Evolutionary conservation across 2,113 vertebrate species (phyloP), one percentile per base, ranked within the genome.

Genomic region (Chaetorhynchus papuensis): DNA sequence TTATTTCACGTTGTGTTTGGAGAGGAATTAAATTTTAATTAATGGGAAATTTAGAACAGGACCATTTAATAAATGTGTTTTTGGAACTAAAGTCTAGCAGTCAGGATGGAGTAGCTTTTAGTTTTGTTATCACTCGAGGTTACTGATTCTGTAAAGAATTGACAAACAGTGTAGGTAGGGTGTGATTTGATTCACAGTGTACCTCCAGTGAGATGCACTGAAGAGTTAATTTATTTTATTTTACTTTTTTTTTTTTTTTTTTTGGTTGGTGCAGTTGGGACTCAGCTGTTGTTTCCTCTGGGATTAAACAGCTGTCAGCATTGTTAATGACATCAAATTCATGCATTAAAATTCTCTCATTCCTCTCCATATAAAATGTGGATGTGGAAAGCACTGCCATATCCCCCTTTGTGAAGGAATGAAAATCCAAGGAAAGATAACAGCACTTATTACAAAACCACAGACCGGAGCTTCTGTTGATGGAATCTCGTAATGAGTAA

Each of bases 271-370:
- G 96, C 96, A 94, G 94, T 98, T 95, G 96, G 97, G 95, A 97
- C 97, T 98, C 98, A 98, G 98, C 98, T 99, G 98, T 98, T 98
- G 98, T 98, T 98, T 98, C 98, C 98, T 98, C 95, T 98, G 98
- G 98, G 98, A 98, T 98, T 97, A 97, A 98, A 98, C 98, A 99
- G 99, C 99, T 99, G 99, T 98, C 98, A 97, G 97, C 56, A 96
- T 98, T 97, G 98, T 98, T 99, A 99, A 99, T 98, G 98, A 98
- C 98, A 98, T 97, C 96, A 97, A 96, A 98, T 98, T 98, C 98
- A 98, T 98, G 98, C 97, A 97, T 97, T 98, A 97, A 97, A 97
- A 98, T 97, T 98, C 97, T 96, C 93, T 90, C 93, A 37, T 95
- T 97, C 97, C 93, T 90, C 96, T 96, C 96, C 50, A 22, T 82